Base-by-base conservation (phyloP, 2,888 invertebrate genomes). In the Spicauda simplicius region DNA sequence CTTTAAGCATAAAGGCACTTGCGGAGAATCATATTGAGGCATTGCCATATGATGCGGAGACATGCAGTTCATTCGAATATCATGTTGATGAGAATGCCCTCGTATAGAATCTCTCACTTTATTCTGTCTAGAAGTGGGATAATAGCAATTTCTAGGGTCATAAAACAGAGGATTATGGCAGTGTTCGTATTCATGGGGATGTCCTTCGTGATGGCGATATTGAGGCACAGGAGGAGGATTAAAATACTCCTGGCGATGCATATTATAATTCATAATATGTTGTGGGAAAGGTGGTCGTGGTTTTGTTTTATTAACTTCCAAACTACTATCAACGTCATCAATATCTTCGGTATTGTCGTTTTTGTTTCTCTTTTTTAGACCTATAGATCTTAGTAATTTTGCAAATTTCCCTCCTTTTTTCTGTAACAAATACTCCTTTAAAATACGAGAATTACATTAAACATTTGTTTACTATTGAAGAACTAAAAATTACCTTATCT, bases 1-100 rank as follows among this genome's bases (percentile, higher is more conserved):
- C 72, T 88, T 90, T 0, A 92, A 74, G 69, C 91, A 91, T 0
- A 91, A 71, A 2, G 90, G 90, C 11, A 84, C 80, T 74, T 86
- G 88, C 7, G 76, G 74, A 14, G 70, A 82, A 11, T 71, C 33
- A 60, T 64, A 70, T 8, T 63, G 69, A 14, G 69, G 56, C 14
- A 37, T n/a, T 12, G 57, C 37, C 10, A 8, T 66, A 8, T 45
- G 69, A 16, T 55, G 66, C 8, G 70, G 68, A 37, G 71, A 72
- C 10, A 66, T 58, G 14, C 48, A 66, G 2, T 68, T 71, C 10
- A 57, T 56, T 14, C 54, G 54, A 1, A 54, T 50, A 18, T 41
- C 50, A 30, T 74, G 19, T 70, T 70, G 73, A 61, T 50, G 76
- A 73, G 69, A 72, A 67, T 57, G 74, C 10, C 74, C 63, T 1